Evolutionary conservation across 2,888 invertebrate genomes (phyloP).

Genomic region (Patella pellucida): DNA sequence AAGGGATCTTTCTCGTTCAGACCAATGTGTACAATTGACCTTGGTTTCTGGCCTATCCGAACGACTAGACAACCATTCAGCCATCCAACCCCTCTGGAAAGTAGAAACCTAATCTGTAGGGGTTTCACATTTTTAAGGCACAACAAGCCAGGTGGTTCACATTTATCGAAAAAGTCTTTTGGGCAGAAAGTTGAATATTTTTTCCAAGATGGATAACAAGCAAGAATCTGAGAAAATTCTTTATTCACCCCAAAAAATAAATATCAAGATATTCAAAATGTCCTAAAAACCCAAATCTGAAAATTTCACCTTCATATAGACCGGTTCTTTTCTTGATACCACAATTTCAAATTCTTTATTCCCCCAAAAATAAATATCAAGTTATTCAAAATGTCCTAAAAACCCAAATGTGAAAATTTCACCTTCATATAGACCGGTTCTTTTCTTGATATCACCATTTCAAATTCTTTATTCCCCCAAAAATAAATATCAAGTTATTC

Average conservation of each 20-base stretch:
- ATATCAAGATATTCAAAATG: not conserved
- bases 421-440: conserved; percentile 62
- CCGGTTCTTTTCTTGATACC: conserved; percentile 49
- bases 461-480: conserved; percentile 46
- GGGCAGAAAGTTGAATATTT: not conserved
- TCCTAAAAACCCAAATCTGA: not conserved
- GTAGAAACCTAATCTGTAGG: not conserved
- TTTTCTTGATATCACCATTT: conserved; percentile 43
- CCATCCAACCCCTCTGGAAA: too few relatives aligned
- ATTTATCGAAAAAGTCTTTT: too few relatives aligned
- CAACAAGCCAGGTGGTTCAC: too few relatives aligned
- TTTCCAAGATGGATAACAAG: not conserved
- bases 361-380: not conserved
- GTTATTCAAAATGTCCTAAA: not conserved
- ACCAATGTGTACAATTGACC: too few relatives aligned
- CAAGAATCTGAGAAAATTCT: not conserved
- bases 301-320: conserved; percentile 56
- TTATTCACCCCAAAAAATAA: not conserved
- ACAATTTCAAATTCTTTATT: conserved; percentile 51
- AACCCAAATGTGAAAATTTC: not conserved
- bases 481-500: not conserved
- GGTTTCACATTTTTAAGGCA: too few relatives aligned
- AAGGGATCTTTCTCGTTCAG: too few relatives aligned
- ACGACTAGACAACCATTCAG: too few relatives aligned
- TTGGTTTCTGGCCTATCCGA: too few relatives aligned